A percentile compares a stretch with the other conserved stretches of the same genome.
Evolutionary conservation across 2,888 invertebrate species (phyloP).

Genomic region (Drosophila ochracea): DNA sequence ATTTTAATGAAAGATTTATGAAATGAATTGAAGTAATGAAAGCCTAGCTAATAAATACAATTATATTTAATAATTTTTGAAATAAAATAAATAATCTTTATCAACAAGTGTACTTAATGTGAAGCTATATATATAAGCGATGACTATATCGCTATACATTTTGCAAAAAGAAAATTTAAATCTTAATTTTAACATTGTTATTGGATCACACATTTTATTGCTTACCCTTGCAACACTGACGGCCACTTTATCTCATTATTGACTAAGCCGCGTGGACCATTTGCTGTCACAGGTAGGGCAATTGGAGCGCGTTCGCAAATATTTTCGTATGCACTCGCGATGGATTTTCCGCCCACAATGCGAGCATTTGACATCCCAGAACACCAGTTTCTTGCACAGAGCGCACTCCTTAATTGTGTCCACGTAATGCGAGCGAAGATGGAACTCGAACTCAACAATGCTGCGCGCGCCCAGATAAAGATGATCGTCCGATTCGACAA

Average conservation of each 20-base stretch:
- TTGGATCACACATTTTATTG: neutral
- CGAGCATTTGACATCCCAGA: slow-evolving; percentile 64
- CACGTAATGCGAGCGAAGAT: slow-evolving; percentile 50
- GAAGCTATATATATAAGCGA: neutral
- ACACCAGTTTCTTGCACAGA: slow-evolving; percentile 59
- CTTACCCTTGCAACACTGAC: neutral
- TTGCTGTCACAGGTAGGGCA: slow-evolving; percentile 56
- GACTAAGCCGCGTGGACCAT: slow-evolving; percentile 58
- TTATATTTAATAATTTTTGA: slow-evolving; percentile 65
- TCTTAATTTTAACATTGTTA: neutral
- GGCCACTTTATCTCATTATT: slow-evolving; percentile 1
- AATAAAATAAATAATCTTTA: slow-evolving; percentile 41
- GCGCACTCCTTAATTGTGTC: slow-evolving; percentile 57
- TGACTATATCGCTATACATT: neutral
- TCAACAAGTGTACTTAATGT: neutral
- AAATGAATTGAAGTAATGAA: slow-evolving; percentile 59
- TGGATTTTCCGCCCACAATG: slow-evolving; percentile 56
- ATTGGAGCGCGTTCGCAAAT: slow-evolving; percentile 61
- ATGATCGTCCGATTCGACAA: slow-evolving; percentile 41
- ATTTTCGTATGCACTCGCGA: slow-evolving; percentile 59
- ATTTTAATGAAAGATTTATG: slow-evolving; percentile 56
- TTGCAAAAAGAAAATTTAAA: neutral
- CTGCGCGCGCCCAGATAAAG: slow-evolving; percentile 66
- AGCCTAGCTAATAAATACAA: slow-evolving; percentile 52
- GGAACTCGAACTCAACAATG: slow-evolving; percentile 62